Evolutionary conservation across 2,113 vertebrate species (phyloP).

Genomic region (Otus sunia): DNA sequence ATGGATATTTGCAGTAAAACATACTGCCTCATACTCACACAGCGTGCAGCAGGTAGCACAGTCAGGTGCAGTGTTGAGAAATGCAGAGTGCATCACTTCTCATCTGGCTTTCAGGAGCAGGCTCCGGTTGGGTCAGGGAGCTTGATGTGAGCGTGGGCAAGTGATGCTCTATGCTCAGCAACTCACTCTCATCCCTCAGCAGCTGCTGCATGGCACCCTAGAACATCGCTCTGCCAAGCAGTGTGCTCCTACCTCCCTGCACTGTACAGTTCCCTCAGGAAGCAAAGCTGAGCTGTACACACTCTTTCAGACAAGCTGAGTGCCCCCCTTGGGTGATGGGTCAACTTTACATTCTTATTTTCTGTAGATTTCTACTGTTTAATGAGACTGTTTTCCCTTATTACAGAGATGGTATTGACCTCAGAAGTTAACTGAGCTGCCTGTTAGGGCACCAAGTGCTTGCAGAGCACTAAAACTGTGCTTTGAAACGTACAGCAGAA

Average conservation of each 20-base stretch:
- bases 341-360: background rate
- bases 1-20: background rate
- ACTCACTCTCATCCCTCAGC: accelerated
- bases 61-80: background rate
- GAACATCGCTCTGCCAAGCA: accelerated
- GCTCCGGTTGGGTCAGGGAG: background rate
- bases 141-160: accelerated
- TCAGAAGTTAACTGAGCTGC: background rate
- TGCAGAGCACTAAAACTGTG: background rate
- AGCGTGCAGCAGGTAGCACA: background rate
- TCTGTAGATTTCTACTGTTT: background rate
- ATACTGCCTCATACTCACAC: background rate
- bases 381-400: background rate
- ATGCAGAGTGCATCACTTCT: background rate
- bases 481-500: background rate
- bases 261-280: background rate
- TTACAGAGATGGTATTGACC: background rate
- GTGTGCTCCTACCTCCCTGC: background rate
- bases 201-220: accelerated
- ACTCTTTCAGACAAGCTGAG: background rate
- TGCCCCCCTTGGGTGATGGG: background rate
- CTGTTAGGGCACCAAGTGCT: accelerated
- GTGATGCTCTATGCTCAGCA: accelerated
- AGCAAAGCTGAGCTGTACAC: background rate
- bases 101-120: background rate